phyloP scores from a whole-genome alignment of 2,888 invertebrate species.

The Stenodema calcarata region DNA sequence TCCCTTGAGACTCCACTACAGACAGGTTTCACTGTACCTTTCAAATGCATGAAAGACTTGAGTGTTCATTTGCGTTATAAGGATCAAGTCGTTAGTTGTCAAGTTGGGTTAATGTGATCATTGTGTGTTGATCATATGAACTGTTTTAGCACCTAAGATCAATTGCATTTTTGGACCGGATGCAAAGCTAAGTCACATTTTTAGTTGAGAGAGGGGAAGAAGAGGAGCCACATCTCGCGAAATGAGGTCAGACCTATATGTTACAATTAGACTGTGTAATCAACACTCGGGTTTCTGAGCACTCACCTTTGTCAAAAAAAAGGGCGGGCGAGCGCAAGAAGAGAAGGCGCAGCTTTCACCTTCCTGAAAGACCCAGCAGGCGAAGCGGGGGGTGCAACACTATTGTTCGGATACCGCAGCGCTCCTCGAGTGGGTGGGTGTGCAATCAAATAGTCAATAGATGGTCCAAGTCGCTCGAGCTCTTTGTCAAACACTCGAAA shows the following conservation, averaged over 20 bases:
- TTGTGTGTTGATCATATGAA: too few species aligned
- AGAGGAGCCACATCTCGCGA: neutral
- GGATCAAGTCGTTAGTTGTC: too few species aligned
- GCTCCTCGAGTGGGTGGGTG: conserved; percentile 24
- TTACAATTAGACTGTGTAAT: conserved; percentile 21
- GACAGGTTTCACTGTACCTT: too few species aligned
- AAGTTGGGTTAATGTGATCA: too few species aligned
- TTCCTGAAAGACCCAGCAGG: neutral
- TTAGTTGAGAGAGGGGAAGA: neutral
- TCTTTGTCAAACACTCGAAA: conserved; percentile 34
- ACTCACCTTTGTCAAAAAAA: conserved; percentile 14
- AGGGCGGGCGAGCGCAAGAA: neutral
- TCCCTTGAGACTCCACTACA: too few species aligned
- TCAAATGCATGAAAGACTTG: too few species aligned
- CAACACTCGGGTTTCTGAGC: neutral
- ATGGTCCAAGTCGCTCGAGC: neutral
- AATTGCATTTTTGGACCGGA: too few species aligned
- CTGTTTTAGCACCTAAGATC: too few species aligned
- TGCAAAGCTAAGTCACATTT: too few species aligned
- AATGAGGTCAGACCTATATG: conserved; percentile 5
- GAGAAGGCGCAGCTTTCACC: conserved; percentile 22
- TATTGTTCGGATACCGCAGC: neutral
- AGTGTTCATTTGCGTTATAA: too few species aligned
- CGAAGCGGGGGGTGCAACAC: neutral
- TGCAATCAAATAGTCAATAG: conserved; percentile 32